Evolutionary conservation across 1,140 invertebrate genomes (phyloP).

Genomic region (Drosophila navojoa): DNA sequence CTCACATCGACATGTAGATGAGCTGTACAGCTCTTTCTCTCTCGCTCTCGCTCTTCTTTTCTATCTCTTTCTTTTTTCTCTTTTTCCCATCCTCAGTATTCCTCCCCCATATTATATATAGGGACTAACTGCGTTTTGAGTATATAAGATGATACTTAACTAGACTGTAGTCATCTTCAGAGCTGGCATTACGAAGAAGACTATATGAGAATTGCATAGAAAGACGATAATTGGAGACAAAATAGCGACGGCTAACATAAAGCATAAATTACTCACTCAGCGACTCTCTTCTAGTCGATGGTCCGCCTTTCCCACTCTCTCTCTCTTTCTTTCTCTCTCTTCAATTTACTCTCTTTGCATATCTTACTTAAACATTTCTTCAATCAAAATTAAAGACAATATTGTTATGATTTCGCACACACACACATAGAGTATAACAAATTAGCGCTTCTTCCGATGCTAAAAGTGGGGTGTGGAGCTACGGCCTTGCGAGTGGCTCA

Average conservation of each 20-base stretch:
- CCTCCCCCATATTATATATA: too few relatives aligned
- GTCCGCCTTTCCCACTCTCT: too few relatives aligned
- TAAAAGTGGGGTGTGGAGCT: neutral
- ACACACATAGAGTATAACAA: constrained; percentile 13
- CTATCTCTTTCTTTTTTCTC: neutral
- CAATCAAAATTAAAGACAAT: constrained; percentile 7
- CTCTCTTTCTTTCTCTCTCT: too few relatives aligned
- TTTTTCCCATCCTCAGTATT: neutral
- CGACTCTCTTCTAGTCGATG: neutral
- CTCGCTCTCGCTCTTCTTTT: neutral
- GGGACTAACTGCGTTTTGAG: too few relatives aligned
- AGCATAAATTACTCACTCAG: neutral
- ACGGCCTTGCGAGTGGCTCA: constrained; percentile 22
- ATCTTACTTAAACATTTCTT: neutral
- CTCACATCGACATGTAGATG: too few relatives aligned
- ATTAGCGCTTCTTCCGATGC: constrained; percentile 27
- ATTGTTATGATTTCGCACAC: neutral
- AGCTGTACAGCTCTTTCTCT: neutral
- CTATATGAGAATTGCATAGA: neutral
- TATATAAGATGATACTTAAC: too few relatives aligned
- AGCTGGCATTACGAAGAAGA: too few relatives aligned
- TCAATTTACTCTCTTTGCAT: neutral
- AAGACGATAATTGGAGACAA: neutral
- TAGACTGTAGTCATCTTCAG: too few relatives aligned
- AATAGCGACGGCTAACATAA: neutral